Conservation (phyloP, 1,140 invertebrate genomes). For the Scaptomyza montana region DNA sequence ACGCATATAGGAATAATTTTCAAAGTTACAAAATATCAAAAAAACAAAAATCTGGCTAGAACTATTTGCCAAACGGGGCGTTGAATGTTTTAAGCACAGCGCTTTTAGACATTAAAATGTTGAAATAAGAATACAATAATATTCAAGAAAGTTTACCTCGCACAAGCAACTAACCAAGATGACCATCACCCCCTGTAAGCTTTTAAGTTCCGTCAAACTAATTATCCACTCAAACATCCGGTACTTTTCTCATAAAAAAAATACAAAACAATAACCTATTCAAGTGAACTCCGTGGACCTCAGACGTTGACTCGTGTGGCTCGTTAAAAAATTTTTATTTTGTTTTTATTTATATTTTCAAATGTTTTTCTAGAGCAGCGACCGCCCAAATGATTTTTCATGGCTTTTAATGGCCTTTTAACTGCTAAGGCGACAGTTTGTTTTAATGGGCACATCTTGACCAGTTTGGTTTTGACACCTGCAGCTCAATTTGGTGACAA, state of each 20-base stretch:
- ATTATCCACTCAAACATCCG: constrained; percentile 58
- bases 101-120: too few species aligned
- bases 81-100: too few species aligned
- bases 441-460: constrained; percentile 66
- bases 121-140: background rate
- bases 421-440: constrained; percentile 59
- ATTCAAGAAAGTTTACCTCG: too few species aligned
- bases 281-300: constrained; percentile 55
- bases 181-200: constrained; percentile 7
- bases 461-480: constrained; percentile 55
- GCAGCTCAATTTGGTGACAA: constrained; percentile 64
- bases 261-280: constrained; percentile 29
- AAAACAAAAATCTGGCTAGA: too few species aligned
- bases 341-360: constrained; percentile 43
- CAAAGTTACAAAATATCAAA: too few species aligned
- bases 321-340: constrained; percentile 55
- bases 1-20: too few species aligned
- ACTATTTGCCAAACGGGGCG: too few species aligned
- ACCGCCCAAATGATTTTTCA: constrained; percentile 32
- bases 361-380: constrained; percentile 54
- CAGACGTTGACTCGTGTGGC: constrained; percentile 66
- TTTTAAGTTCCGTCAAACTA: constrained; percentile 34
- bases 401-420: constrained; percentile 64
- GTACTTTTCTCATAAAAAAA: constrained; percentile 24
- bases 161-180: background rate